These are phyloP conservation scores for Mellilla xanthometata DNA, from an alignment of 2,888 invertebrate genomes.

Conservation along the genomic window DNA sequence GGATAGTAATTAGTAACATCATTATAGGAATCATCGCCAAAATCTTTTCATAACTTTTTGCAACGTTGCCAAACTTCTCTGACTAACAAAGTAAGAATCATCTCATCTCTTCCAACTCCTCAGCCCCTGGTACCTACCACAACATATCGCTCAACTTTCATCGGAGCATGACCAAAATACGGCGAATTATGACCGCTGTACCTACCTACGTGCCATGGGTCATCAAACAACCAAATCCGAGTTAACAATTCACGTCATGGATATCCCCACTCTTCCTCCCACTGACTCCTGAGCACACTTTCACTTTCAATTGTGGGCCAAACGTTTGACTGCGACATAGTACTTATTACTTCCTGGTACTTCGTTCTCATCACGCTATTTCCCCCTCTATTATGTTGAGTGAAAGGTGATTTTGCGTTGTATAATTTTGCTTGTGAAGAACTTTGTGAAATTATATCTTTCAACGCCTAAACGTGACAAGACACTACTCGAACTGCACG, in stretches of 20 bases:
- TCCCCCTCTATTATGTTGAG: constrained; percentile 1
- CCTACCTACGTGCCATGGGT: constrained; percentile 52
- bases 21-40: too few relatives aligned
- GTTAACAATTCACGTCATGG: constrained; percentile 68
- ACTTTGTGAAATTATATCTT: constrained; percentile 45
- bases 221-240: constrained; percentile 71
- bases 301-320: constrained; percentile 81
- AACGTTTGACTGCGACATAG: constrained; percentile 44
- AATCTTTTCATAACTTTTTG: not conserved
- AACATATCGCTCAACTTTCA: constrained; percentile 42
- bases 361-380: constrained; percentile 15
- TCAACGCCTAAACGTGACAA: constrained; percentile 55
- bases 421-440: constrained; percentile 23
- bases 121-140: constrained; percentile 12
- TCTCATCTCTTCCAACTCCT: constrained; percentile 8
- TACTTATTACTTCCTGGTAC: constrained; percentile 17
- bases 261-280: constrained; percentile 44
- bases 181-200: constrained; percentile 39
- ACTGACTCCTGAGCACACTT: constrained; percentile 58
- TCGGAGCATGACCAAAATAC: constrained; percentile 47
- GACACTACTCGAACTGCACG: constrained; percentile 36
- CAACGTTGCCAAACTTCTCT: not conserved
- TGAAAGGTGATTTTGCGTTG: constrained; percentile 24
- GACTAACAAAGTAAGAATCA: not conserved
- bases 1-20: too few relatives aligned